phyloP scores from a whole-genome alignment of 2,888 invertebrate genomes.

The Diabrotica balteata region DNA sequence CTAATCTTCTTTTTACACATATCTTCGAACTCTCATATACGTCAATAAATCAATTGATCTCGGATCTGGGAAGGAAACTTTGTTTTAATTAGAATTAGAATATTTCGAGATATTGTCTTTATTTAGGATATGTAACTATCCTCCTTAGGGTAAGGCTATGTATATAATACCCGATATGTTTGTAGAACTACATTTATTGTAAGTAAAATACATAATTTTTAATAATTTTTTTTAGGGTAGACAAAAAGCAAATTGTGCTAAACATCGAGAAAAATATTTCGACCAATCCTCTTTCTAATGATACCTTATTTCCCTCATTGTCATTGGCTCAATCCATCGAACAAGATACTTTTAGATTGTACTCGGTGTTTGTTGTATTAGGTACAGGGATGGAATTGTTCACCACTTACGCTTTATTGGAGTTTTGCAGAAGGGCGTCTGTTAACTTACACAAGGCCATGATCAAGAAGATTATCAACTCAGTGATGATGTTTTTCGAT shows the following conservation, averaged over 20 bases:
- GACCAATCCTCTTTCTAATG: not conserved
- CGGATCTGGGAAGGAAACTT: no score
- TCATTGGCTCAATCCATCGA: conserved; percentile 13
- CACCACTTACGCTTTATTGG: conserved; percentile 65
- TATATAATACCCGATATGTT: no score
- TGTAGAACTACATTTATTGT: no score
- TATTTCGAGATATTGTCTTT: no score
- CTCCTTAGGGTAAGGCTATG: no score
- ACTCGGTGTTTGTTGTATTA: conserved; percentile 34
- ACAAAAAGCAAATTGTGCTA: conserved; percentile 35
- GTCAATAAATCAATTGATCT: no score
- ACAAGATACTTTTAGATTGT: conserved; percentile 18
- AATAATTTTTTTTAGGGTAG: conserved; percentile 38
- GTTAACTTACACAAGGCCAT: conserved; percentile 49
- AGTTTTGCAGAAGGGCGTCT: conserved; percentile 80
- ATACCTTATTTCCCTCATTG: not conserved
- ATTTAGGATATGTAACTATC: no score
- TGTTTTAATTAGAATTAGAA: no score
- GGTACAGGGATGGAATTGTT: conserved; percentile 33
- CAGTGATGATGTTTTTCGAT: conserved; percentile 51
- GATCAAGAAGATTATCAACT: conserved; percentile 44
- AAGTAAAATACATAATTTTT: no score
- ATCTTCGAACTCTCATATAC: no score
- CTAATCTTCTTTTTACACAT: no score
- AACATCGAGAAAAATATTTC: conserved; percentile 19